phyloP scores from a whole-genome alignment of 2,113 vertebrate species.

The Notarius lentiginosus region DNA sequence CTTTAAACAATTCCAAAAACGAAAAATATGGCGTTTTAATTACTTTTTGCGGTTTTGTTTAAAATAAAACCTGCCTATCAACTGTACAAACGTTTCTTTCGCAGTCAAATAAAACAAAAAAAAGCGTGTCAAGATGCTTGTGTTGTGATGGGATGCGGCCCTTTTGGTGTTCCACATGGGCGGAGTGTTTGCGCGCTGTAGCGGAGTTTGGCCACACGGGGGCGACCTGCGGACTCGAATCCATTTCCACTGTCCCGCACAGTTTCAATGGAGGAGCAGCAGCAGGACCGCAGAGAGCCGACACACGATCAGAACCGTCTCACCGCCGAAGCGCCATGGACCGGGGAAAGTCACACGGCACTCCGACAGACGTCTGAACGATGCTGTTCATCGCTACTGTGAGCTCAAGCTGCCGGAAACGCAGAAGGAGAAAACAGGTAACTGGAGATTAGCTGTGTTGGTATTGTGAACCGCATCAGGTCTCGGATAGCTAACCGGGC shows the following conservation, averaged over 20 bases:
- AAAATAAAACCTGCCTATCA: not conserved
- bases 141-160: not conserved
- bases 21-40: not conserved
- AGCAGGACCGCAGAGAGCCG: constrained; percentile 29
- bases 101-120: no score
- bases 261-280: constrained; percentile 59
- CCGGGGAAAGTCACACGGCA: constrained; percentile 40
- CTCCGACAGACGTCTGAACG: constrained; percentile 42
- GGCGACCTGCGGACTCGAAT: not conserved
- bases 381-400: constrained; percentile 53
- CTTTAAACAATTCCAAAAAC: not conserved
- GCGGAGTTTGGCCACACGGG: not conserved
- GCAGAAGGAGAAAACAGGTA: constrained; percentile 63
- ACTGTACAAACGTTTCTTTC: not conserved
- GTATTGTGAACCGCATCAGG: no score
- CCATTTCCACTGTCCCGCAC: not conserved
- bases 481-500: not conserved
- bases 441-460: not conserved
- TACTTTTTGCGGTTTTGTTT: not conserved
- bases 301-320: not conserved
- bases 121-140: not conserved
- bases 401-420: constrained; percentile 60
- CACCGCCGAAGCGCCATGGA: constrained; percentile 46
- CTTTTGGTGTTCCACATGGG: not conserved
- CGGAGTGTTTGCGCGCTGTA: constrained; percentile 3